phyloP scores from a whole-genome alignment of 2,888 invertebrate species.

The Rambutsinella grinnellia region DNA sequence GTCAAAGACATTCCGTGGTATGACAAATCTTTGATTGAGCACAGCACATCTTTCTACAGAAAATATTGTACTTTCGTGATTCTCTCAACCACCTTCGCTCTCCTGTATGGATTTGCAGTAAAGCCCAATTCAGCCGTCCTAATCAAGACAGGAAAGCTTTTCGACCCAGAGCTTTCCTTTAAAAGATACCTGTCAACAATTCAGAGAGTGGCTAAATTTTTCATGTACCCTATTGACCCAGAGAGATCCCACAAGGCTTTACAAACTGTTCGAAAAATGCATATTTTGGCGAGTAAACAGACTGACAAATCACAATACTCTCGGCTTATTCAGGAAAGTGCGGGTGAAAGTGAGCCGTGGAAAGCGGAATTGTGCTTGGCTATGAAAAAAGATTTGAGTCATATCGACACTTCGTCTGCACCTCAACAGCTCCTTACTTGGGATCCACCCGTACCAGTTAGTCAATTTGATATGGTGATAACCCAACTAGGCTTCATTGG shows the following conservation, averaged over 20 bases:
- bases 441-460: slow-evolving; percentile 65
- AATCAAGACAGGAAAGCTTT: slow-evolving; percentile 67
- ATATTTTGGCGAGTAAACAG: slow-evolving; percentile 35
- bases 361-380: slow-evolving; percentile 47
- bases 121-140: slow-evolving; percentile 56
- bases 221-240: slow-evolving; percentile 64
- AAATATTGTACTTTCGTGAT: slow-evolving; percentile 44
- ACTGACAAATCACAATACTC: neutral
- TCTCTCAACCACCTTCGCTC: slow-evolving; percentile 47
- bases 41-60: slow-evolving; percentile 37
- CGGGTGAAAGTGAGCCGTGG: slow-evolving; percentile 33
- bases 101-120: slow-evolving; percentile 56
- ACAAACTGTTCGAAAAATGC: slow-evolving; percentile 48
- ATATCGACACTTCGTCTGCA: slow-evolving; percentile 37
- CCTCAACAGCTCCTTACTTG: slow-evolving; percentile 54
- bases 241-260: slow-evolving; percentile 22
- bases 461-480: slow-evolving; percentile 70
- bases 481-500: slow-evolving; percentile 70
- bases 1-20: slow-evolving; percentile 56
- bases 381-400: slow-evolving; percentile 47
- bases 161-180: slow-evolving; percentile 67
- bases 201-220: slow-evolving; percentile 69
- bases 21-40: slow-evolving; percentile 42
- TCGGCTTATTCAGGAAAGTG: slow-evolving; percentile 24
- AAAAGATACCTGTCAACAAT: slow-evolving; percentile 68